Base-by-base conservation (phyloP, 2,888 invertebrate genomes). In the Caenorhabditis doughertyi region DNA sequence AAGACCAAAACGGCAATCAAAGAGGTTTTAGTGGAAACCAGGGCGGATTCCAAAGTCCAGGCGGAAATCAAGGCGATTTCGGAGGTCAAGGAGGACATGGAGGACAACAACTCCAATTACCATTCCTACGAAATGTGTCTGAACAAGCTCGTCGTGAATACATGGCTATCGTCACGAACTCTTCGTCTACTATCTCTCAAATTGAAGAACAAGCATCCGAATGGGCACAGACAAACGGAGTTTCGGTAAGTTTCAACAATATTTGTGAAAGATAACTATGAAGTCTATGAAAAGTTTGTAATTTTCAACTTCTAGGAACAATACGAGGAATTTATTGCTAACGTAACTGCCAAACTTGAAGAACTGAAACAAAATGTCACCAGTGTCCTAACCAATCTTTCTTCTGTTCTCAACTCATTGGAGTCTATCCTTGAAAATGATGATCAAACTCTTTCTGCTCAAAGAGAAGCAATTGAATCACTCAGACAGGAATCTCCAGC, bases 121-220 rank as follows among this genome's bases (percentile, higher is more conserved):
- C 85, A 25, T 85, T 81, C 74, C 81, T 85, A 51, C 77, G 64
- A 62, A 82, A 82, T 44, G 81, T 82, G 29, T 80, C 80, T 25
- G 70, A 80, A 35, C 71, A 81, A 16, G 83, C 56, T 8, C 42
- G 62, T 13, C 27, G 73, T 58, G 73, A 79, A 7, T 84, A 53
- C 72, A 81, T 82, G 53, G 77, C 55, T 27, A 84, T 85, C 62
- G 67, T 77, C 49, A 71, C 65, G 13, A 85, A 84, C 44, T 51
- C 70, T 23, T 74, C 72, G 32, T 64, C 74, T 58, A 85, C 84
- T 27, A 80, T 81, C 23, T 47, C 77, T 16, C 62, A 79, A 32
- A 58, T 76, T 42, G 81, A 84, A 4, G 27, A 51, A 2, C 64
- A 82, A 47, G 35, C 68, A 53, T 58, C 79, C 39, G n/a, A 53